Conservation (phyloP, 1,140 invertebrate genomes). For the Idris sp. region DNA sequence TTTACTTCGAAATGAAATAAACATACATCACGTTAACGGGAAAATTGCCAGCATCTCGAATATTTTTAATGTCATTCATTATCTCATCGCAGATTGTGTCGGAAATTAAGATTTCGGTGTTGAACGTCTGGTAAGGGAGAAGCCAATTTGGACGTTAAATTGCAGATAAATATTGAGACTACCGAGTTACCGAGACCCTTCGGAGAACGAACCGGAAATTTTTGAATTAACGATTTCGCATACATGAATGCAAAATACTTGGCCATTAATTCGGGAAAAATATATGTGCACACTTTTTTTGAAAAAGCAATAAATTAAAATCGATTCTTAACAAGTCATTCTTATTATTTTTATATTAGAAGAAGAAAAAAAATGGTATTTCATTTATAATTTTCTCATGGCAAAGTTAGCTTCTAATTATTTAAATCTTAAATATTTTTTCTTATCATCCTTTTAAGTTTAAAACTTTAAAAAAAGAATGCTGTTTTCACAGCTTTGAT, state of each 20-base stretch:
- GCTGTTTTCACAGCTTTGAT: too few species aligned
- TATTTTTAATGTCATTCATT: conserved; percentile 54
- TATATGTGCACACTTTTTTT: neutral
- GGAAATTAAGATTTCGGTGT: conserved; percentile 59
- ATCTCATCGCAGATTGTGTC: conserved; percentile 50
- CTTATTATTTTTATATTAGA: too few species aligned
- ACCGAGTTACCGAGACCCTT: conserved; percentile 41
- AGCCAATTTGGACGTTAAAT: conserved; percentile 59
- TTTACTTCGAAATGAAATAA: conserved; percentile 28
- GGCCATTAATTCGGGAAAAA: conserved; percentile 14
- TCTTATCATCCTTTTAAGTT: too few species aligned
- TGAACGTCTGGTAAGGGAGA: conserved; percentile 56
- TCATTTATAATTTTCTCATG: too few species aligned
- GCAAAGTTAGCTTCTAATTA: too few species aligned
- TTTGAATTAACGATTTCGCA: conserved; percentile 54
- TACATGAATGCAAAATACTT: conserved; percentile 30
- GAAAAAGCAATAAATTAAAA: too few species aligned
- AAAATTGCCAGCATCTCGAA: conserved; percentile 44
- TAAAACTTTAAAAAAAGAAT: too few species aligned
- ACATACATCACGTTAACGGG: conserved; percentile 15
- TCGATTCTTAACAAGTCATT: too few species aligned
- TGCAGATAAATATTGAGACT: conserved; percentile 61
- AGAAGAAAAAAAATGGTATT: too few species aligned
- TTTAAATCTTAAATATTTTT: too few species aligned
- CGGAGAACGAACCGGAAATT: conserved; percentile 58